Evolutionary conservation across 2,888 invertebrate genomes (phyloP), one percentile per base, ranked within the genome.

Genomic region (Hirtodrosophila confusa): DNA sequence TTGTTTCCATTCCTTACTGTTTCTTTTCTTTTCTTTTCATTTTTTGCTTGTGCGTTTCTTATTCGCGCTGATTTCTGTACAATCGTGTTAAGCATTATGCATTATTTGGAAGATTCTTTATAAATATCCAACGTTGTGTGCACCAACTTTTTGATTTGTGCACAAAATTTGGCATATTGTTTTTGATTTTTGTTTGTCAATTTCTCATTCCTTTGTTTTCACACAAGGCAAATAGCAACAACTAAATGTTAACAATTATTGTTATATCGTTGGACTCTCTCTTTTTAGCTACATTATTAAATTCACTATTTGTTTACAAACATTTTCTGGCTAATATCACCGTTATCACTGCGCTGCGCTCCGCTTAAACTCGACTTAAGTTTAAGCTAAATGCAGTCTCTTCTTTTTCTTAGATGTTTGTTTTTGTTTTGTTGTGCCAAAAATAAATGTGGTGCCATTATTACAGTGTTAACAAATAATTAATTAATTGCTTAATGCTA

Each of bases 301-400:
- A 88, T 82, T 82, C 82, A 76, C 82, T 79, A 82, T 79, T 78
- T 82, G 88, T 78, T 80, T 70, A 86, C 86, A 80, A 80, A 50
- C 37, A 58, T 54, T 56, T 45, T 82, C 69, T 73, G 88, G 80
- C 88, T 82, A 82, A 82, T 82, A 82, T 82, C 82, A 82, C 82
- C 86, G 54, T 86, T 88, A 82, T 82, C 80, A 82, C 88, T 82
- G 86, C 77, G 72, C 78, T 77, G 61, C 80, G 85, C 88, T 82
- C 78, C 77, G 72, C 78, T 73, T 64, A 75, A 83, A 71, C 76
- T 75, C 39, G 67, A 55, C 58, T 73, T 67, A 70, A 75, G 88
- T 82, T 75, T 72, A 73, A 58, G 78, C 84, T 69, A 67, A 69
- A 76, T 67, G 76, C 79, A 88, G 88, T 88, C 86, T 82, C 63